These are phyloP conservation scores for Miichthys miiuy DNA, from an alignment of 2,797 vertebrate genomes.

Conservation along the genomic window DNA sequence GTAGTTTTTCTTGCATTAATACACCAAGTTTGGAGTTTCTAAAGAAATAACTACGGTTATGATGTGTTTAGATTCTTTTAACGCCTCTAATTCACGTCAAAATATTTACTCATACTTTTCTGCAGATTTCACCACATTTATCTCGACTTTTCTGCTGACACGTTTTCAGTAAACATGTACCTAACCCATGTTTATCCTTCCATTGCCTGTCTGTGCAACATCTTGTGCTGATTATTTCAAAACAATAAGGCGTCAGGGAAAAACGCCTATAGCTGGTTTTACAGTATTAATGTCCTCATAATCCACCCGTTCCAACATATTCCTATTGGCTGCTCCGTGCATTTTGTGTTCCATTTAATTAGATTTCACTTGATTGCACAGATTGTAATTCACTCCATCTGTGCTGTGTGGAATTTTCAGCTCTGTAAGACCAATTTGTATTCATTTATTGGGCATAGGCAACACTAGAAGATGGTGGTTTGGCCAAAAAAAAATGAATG, in stretches of 20 bases:
- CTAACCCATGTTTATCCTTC: constrained; percentile 15
- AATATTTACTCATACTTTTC: background rate
- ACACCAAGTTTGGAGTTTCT: background rate
- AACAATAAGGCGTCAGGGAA: constrained; percentile 50
- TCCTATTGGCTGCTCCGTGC: constrained; percentile 51
- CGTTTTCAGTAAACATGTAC: constrained; percentile 1
- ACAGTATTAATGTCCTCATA: constrained; percentile 64
- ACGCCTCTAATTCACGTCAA: background rate
- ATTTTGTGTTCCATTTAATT: constrained; percentile 73
- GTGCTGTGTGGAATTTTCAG: constrained; percentile 59
- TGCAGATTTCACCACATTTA: constrained; percentile 7
- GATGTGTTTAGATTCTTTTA: background rate
- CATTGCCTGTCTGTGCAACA: constrained; percentile 38
- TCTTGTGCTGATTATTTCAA: constrained; percentile 64
- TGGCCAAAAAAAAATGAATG: constrained; percentile 37
- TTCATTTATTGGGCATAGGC: constrained; percentile 50
- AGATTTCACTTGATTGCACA: constrained; percentile 67
- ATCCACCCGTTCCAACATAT: constrained; percentile 49
- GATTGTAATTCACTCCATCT: constrained; percentile 75
- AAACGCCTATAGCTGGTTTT: constrained; percentile 59
- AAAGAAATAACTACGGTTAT: background rate
- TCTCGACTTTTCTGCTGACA: background rate
- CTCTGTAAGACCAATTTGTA: constrained; percentile 55
- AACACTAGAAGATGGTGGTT: constrained; percentile 38
- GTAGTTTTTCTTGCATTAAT: background rate